Base-by-base conservation (phyloP, 2,888 invertebrate genomes). In the Lobophora halterata region DNA sequence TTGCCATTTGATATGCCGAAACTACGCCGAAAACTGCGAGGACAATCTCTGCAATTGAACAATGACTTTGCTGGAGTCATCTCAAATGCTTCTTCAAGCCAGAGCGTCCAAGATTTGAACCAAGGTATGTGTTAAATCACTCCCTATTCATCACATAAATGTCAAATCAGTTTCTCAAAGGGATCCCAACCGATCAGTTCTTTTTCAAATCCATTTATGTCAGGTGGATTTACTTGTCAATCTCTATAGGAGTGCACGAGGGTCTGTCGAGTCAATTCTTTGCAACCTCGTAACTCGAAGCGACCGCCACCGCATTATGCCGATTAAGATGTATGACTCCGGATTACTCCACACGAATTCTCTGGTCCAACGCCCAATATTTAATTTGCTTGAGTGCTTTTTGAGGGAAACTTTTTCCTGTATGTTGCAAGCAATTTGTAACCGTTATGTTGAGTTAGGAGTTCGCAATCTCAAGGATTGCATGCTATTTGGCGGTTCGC, bases 1-100 rank as follows among this genome's bases (percentile, higher is more conserved):
- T 88, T 96, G 66, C 96, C 96, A 37, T 96, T 96, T 72, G 96
- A 96, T 72, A 96, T 96, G 96, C 96, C 96, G 14, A 96, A 96
- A 79, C 81, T 96, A 39, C 89, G 95, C 46, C 88, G 95, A 32
- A 91, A 95, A 49, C 79, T 95, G 58, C 90, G 95, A 50, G 91
- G 91, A 48, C 83, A 89, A 46, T 88, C 88, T 1, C 57, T 88
- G 45, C 89, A 90, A 61, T 90, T 92, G 56, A 92, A 91, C 42
- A 82, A 72, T 54, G 87, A 87, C 43, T 93, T 94, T 65, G 91
- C 91, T 40, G 90, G 90, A 61, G 92, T 91, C 49, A 92, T 92
- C 30, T 94, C 94, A 3, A 94, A 94, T 63, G 94, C 94, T 26
- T 95, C 95, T 8, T 94, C 94, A 11, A 95, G 94, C 65, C 92